Evolutionary conservation across 53 echinoderm and acorn worm species (phyloP).

Genomic region (Echinometra lucunter): DNA sequence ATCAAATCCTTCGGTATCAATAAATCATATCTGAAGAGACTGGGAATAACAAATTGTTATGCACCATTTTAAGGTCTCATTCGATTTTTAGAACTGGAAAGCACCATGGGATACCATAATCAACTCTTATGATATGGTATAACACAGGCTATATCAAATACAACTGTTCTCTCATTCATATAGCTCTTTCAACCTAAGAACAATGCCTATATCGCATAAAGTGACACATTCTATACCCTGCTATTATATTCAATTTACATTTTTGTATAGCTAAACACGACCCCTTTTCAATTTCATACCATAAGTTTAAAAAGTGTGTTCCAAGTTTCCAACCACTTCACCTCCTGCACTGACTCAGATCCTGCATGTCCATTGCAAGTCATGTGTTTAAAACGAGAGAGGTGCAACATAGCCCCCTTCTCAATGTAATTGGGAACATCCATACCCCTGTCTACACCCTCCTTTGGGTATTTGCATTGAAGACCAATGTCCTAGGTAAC

Average conservation of each 20-base stretch:
- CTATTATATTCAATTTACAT: too few relatives aligned
- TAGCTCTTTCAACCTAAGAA: too few relatives aligned
- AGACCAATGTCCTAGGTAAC: not conserved
- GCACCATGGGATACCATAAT: too few relatives aligned
- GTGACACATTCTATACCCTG: too few relatives aligned
- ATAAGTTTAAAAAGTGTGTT: not conserved
- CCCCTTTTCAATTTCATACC: not conserved
- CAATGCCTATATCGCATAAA: too few relatives aligned
- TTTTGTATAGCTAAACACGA: not conserved
- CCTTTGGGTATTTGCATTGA: constrained; percentile 17
- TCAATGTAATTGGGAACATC: constrained; percentile 39
- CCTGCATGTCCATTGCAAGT: constrained; percentile 10
- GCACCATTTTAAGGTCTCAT: too few relatives aligned
- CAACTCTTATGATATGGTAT: too few relatives aligned
- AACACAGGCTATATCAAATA: too few relatives aligned
- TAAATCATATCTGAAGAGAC: not conserved
- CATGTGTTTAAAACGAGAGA: not conserved
- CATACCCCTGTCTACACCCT: not conserved
- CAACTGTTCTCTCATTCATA: too few relatives aligned
- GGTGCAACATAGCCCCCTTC: not conserved
- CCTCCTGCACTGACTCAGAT: not conserved
- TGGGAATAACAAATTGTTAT: not conserved
- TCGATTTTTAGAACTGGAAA: too few relatives aligned
- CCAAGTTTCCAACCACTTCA: too few relatives aligned
- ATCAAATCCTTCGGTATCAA: not conserved